Evolutionary conservation across 2,113 vertebrate genomes (phyloP), one percentile per base, ranked within the genome.

Genomic region (Ochotona curzoniae): DNA sequence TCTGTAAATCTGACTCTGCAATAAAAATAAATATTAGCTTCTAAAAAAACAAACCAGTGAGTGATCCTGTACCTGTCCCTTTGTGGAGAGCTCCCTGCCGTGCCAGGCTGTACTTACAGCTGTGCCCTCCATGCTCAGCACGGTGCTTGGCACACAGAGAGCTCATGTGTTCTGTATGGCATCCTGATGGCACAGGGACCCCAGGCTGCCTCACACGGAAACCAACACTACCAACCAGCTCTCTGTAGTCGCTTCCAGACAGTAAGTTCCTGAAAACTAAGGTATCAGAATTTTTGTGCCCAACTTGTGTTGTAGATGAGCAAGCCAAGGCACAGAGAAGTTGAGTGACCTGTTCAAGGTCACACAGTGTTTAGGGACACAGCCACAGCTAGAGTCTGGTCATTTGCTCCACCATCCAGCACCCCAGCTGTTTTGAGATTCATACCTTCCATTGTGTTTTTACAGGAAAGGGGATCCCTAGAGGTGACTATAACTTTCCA

Each of bases 241-340:
- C 57, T 75, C 49, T 44, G 30, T 35, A 69, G 20, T 80, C 84
- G 32, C 67, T 89, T 89, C 61, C 63, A 49, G 87, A 61, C 12
- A 87, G 54, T 26, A 86, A 61, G 64, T 35, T 76, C 20, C 35
- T 85, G 54, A 83, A 83, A 83, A 60, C 35, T 74, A 86, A 83
- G 67, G 69, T 84, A 49, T 23, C 57, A 63, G 49, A 91, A 90
- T 14, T 25, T 26, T 20, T 87, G 63, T 74, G 17, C 73, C 80
- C 26, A 76, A 30, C 4, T 81, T n/a, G 1, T 38, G 12, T 47
- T 82, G 49, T 14, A 61, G n/a, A 51, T 49, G 81, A 95, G 18
- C 7, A 83, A 83, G 63, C 32, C 13, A 66, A 75, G 51, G 26
- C 23, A 8, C n/a, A 49, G 49, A 57, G 49, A 78, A 26, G 30